A percentile compares a stretch with the other conserved stretches of the same genome.
phyloP scores from a whole-genome alignment of 2,888 invertebrate genomes.

The Galerucella nymphaeae region DNA sequence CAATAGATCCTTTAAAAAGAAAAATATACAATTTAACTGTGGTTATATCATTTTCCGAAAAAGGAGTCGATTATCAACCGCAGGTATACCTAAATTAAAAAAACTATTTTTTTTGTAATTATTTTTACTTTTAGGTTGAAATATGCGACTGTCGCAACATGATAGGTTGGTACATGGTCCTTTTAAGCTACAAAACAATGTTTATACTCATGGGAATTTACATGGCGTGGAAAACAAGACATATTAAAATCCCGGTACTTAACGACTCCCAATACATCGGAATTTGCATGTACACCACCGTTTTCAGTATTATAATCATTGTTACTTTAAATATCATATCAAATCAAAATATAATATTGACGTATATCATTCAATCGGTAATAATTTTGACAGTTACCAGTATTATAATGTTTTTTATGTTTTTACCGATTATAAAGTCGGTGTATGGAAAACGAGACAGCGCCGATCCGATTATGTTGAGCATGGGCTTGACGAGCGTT shows the following conservation, averaged over 20 bases:
- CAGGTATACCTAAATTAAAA: no score
- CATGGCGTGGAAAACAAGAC: slow-evolving; percentile 96
- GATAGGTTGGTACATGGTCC: slow-evolving; percentile 88
- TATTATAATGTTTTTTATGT: slow-evolving; percentile 85
- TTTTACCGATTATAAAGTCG: slow-evolving; percentile 85
- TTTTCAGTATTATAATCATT: slow-evolving; percentile 88
- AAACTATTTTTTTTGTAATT: neutral
- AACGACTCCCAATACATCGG: slow-evolving; percentile 96
- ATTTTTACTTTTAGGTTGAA: slow-evolving; percentile 76
- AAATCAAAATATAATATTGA: slow-evolving; percentile 78
- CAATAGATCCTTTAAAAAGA: slow-evolving; percentile 87
- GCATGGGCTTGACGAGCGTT: slow-evolving; percentile 88
- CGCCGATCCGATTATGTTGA: slow-evolving; percentile 85
- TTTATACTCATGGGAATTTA: slow-evolving; percentile 90
- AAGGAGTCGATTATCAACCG: slow-evolving; percentile 87
- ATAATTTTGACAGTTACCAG: slow-evolving; percentile 89
- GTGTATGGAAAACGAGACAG: slow-evolving; percentile 75
- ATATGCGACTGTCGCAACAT: slow-evolving; percentile 89
- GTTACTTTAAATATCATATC: slow-evolving; percentile 89
- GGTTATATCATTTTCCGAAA: slow-evolving; percentile 79
- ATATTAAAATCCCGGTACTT: slow-evolving; percentile 90
- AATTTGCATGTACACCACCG: slow-evolving; percentile 91
- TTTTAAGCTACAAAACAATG: slow-evolving; percentile 91
- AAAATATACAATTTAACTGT: slow-evolving; percentile 85
- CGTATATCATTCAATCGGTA: slow-evolving; percentile 84